Evolutionary conservation across 2,113 vertebrate genomes (phyloP).

Genomic region (Leptobrachium leishanense): DNA sequence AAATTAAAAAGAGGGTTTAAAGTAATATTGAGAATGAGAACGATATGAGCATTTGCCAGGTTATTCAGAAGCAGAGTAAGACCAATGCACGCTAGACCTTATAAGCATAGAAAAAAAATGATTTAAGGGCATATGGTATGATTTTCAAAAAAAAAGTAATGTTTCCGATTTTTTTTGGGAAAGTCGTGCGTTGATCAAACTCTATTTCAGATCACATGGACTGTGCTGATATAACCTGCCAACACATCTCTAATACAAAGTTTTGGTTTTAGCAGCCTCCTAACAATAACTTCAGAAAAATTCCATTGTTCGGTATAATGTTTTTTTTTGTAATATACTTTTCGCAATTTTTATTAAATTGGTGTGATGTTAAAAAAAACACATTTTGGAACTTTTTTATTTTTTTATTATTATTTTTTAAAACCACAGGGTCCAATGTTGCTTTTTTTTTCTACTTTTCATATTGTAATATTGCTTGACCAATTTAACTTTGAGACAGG

Average conservation of each 20-base stretch:
- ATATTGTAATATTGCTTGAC: constrained; percentile 82
- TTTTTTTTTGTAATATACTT: constrained; percentile 46
- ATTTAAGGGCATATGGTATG: too few relatives aligned
- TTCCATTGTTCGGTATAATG: constrained; percentile 56
- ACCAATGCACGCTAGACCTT: too few relatives aligned
- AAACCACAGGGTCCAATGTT: constrained; percentile 62
- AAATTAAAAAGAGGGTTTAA: not conserved
- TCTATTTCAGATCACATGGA: too few relatives aligned
- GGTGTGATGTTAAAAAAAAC: constrained; percentile 66
- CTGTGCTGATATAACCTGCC: too few relatives aligned
- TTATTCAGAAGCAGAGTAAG: too few relatives aligned
- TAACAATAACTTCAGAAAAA: constrained; percentile 49
- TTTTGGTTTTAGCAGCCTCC: constrained; percentile 54
- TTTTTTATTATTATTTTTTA: constrained; percentile 33
- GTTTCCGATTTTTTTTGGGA: too few relatives aligned
- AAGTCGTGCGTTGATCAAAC: too few relatives aligned
- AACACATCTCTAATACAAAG: too few relatives aligned
- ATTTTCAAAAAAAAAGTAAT: too few relatives aligned
- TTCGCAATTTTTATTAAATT: constrained; percentile 38
- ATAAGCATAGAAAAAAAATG: too few relatives aligned
- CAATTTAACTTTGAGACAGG: constrained; percentile 79
- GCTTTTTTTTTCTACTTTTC: constrained; percentile 52
- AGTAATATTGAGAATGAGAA: not conserved
- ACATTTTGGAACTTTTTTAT: not conserved
- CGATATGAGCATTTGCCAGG: not conserved